Evolutionary conservation across 2,888 invertebrate species (phyloP).

Genomic region (Galerucella nymphaeae): DNA sequence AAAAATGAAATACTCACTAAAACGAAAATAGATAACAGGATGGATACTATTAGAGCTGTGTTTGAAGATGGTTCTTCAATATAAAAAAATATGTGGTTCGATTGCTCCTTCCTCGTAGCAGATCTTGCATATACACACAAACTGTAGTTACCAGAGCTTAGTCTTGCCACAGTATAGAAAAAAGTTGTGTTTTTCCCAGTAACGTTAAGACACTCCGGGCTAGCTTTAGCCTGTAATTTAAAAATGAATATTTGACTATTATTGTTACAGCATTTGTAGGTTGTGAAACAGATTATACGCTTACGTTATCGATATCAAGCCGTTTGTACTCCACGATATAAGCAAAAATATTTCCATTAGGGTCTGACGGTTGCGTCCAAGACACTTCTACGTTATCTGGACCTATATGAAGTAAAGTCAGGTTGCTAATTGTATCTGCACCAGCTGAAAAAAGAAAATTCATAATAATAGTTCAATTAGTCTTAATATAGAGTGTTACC

Average conservation of each 20-base stretch:
- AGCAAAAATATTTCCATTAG: conserved; percentile 89
- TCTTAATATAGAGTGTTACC: conserved; percentile 40
- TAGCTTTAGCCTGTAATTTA: conserved; percentile 65
- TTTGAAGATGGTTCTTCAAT: conserved; percentile 68
- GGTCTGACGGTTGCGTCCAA: conserved; percentile 85
- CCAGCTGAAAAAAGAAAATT: conserved; percentile 66
- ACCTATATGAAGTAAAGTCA: conserved; percentile 67
- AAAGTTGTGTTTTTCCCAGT: conserved; percentile 46
- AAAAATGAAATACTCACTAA: conserved; percentile 42
- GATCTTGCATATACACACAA: conserved; percentile 81
- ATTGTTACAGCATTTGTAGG: neutral
- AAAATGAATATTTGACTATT: neutral
- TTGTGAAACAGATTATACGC: conserved; percentile 41
- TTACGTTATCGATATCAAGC: conserved; percentile 75
- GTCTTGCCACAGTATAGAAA: conserved; percentile 67
- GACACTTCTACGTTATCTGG: conserved; percentile 73
- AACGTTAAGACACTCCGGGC: conserved; percentile 74
- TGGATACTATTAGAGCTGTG: conserved; percentile 42
- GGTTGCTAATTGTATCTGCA: conserved; percentile 74
- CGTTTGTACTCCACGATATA: conserved; percentile 83
- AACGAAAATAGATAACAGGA: conserved; percentile 41
- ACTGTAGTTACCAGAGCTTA: conserved; percentile 85
- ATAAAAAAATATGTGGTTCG: conserved; percentile 69
- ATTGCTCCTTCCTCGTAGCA: conserved; percentile 78
- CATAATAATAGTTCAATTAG: too few relatives aligned